Percentiles rank a stretch among this genome's conserved stretches.
These are phyloP conservation scores for Stigmatopora argus DNA, from an alignment of 2,113 vertebrate genomes.

Conservation along the genomic window DNA sequence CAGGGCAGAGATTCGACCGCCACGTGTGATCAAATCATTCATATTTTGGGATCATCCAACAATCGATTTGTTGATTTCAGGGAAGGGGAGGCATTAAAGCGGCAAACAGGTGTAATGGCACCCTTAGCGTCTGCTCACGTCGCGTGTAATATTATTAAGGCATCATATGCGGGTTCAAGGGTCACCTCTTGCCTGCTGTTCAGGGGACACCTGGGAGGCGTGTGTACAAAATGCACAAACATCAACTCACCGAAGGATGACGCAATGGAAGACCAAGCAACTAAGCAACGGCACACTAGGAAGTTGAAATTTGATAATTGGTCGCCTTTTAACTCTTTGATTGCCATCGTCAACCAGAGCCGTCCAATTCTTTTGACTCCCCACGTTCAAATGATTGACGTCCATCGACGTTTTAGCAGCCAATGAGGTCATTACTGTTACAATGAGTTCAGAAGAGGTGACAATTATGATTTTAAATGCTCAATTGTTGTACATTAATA, in stretches of 20 bases:
- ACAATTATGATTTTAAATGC: too few species aligned
- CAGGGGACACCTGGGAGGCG: constrained; percentile 47
- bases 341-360: too few species aligned
- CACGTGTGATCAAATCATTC: constrained; percentile 39
- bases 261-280: background rate
- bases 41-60: constrained; percentile 13
- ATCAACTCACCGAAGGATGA: background rate
- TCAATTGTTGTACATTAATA: too few species aligned
- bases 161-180: constrained; percentile 57
- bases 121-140: constrained; percentile 24
- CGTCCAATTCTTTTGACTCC: too few species aligned
- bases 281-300: background rate
- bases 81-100: background rate
- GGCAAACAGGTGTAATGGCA: constrained; percentile 45
- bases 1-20: constrained; percentile 52
- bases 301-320: background rate
- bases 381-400: too few species aligned
- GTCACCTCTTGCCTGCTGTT: constrained; percentile 55
- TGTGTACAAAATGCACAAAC: background rate
- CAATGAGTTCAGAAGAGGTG: too few species aligned
- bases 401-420: too few species aligned
- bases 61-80: constrained; percentile 8
- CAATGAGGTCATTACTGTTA: too few species aligned
- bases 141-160: constrained; percentile 56
- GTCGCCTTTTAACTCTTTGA: background rate